A percentile compares a stretch with the other conserved stretches of the same genome.
phyloP scores from a whole-genome alignment of 2,113 vertebrate species.

The Prolemur simus region DNA sequence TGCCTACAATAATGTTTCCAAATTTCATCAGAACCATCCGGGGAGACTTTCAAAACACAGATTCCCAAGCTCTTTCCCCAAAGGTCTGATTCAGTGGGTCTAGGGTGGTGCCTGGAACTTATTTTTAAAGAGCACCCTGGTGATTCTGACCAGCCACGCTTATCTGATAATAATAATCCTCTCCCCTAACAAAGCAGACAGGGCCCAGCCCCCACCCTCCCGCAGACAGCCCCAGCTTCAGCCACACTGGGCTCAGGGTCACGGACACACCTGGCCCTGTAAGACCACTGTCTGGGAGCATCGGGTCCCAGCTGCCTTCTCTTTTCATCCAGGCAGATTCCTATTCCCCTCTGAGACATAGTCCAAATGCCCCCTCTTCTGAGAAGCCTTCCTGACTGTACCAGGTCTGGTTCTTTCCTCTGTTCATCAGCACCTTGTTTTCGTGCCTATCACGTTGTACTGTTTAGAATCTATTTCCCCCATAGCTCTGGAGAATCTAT shows the following conservation, averaged over 20 bases:
- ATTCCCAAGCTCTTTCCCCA: neutral
- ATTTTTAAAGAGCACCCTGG: neutral
- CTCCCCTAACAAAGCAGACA: neutral
- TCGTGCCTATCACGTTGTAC: rapidly evolving
- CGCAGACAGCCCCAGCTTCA: neutral
- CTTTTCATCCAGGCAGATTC: neutral
- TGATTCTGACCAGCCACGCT: neutral
- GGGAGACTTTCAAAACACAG: neutral
- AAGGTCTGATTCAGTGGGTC: neutral
- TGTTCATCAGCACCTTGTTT: neutral
- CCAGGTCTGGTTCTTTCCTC: neutral
- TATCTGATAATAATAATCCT: neutral
- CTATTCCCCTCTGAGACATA: neutral
- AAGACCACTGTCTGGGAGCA: neutral
- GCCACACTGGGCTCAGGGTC: neutral
- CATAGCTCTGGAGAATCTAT: neutral
- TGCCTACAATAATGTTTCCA: neutral
- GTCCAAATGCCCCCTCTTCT: neutral
- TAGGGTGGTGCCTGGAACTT: neutral
- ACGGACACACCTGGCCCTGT: neutral
- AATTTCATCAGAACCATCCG: neutral
- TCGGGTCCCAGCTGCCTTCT: neutral
- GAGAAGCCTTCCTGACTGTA: neutral
- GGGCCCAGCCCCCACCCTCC: rapidly evolving
- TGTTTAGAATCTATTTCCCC: neutral